Conservation (phyloP, 2,113 vertebrate genomes). For the Thalassarche chlororhynchos region DNA sequence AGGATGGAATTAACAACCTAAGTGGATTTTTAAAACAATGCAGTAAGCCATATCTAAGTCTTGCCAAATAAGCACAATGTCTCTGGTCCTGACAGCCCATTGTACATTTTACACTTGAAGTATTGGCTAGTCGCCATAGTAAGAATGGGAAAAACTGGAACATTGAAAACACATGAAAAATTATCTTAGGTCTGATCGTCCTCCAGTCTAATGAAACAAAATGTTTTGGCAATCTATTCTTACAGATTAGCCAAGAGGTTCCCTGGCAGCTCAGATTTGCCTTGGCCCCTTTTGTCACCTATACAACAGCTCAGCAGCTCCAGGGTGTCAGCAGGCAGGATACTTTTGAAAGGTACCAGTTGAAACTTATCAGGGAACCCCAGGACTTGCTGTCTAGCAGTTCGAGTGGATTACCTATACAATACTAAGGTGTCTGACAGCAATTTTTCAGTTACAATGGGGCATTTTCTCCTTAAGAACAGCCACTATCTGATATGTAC, state of each 20-base stretch:
- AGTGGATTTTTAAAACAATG: not conserved
- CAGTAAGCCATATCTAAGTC: not conserved
- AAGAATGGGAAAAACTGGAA: not conserved
- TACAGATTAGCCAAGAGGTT: not conserved
- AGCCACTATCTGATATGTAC: not conserved
- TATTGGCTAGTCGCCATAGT: not conserved
- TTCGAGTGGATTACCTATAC: not conserved
- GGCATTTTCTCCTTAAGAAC: not conserved
- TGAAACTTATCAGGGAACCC: constrained; percentile 3
- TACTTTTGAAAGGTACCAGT: not conserved
- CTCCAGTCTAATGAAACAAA: not conserved
- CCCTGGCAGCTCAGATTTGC: not conserved
- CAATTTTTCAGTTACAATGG: not conserved
- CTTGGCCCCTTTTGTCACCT: not conserved
- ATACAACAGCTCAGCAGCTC: not conserved
- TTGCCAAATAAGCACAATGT: not conserved
- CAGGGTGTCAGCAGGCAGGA: not conserved
- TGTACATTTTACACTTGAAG: not conserved
- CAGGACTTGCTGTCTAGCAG: not conserved
- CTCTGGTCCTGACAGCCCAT: not conserved
- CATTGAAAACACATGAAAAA: not conserved
- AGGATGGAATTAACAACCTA: not conserved
- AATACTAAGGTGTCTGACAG: not conserved
- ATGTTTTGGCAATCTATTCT: not conserved
- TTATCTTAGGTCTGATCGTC: not conserved